Percentiles rank a stretch among this genome's conserved stretches.
Evolutionary conservation across 2,797 vertebrate species (phyloP).

Genomic region (Takifugu rubripes): DNA sequence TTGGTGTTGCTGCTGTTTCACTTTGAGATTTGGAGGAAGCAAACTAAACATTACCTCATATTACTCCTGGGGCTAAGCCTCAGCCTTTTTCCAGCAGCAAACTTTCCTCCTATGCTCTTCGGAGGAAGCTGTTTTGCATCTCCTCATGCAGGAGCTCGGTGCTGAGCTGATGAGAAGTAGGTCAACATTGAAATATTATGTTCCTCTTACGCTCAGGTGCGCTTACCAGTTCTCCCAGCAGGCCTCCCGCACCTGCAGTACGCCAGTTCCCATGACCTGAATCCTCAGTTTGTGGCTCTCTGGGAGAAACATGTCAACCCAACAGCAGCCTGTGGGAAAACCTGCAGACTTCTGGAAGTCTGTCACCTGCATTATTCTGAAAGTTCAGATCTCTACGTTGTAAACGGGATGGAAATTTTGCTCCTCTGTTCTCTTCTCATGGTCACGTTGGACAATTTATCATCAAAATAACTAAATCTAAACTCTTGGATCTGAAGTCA

Average conservation of each 20-base stretch:
- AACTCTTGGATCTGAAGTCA: too few species aligned
- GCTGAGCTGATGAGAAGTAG: conserved; percentile 46
- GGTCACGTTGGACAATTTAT: too few species aligned
- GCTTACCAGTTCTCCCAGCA: conserved; percentile 38
- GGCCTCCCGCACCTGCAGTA: conserved; percentile 38
- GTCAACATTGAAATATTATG: conserved; percentile 39
- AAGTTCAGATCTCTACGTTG: conserved; percentile 33
- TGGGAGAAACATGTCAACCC: conserved; percentile 44
- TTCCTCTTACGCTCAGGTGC: conserved; percentile 26
- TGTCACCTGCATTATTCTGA: conserved; percentile 44
- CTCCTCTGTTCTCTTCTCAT: too few species aligned
- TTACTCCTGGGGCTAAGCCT: not conserved
- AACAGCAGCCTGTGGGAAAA: conserved; percentile 47
- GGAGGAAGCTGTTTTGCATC: conserved; percentile 19
- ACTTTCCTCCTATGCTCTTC: conserved; percentile 14
- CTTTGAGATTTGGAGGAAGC: not conserved
- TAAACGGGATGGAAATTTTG: too few species aligned
- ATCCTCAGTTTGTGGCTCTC: conserved; percentile 43
- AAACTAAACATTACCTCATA: not conserved
- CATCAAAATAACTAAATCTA: too few species aligned
- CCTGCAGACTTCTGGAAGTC: conserved; percentile 29
- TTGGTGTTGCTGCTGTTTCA: not conserved
- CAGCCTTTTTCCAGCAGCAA: conserved; percentile 3
- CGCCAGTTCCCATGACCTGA: conserved; percentile 29
- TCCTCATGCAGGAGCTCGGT: conserved; percentile 4